phyloP scores from a whole-genome alignment of 2,113 vertebrate genomes.

The Ameiurus melas region DNA sequence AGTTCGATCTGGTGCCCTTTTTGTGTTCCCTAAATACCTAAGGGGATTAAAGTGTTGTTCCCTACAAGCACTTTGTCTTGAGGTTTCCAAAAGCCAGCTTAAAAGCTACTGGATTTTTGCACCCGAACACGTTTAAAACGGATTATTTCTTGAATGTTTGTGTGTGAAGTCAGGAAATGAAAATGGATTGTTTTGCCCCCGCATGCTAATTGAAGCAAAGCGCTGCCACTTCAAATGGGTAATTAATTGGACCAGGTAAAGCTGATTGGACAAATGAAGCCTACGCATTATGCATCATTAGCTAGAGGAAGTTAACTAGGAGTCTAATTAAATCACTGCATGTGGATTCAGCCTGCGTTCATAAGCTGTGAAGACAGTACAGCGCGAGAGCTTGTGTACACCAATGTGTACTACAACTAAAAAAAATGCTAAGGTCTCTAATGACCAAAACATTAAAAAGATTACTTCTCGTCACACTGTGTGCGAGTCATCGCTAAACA shows the following conservation, averaged over 20 bases:
- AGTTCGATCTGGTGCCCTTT: slow-evolving; percentile 74
- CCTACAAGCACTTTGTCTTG: slow-evolving; percentile 51
- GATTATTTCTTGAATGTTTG: neutral
- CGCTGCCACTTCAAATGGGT: slow-evolving; percentile 65
- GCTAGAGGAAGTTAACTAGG: slow-evolving; percentile 65
- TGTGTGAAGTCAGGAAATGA: slow-evolving; percentile 53
- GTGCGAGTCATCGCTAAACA: neutral
- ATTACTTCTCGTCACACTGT: neutral
- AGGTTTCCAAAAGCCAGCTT: neutral
- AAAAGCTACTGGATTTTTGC: neutral
- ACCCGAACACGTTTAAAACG: neutral
- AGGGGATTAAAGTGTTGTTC: slow-evolving; percentile 57
- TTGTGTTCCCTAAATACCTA: slow-evolving; percentile 68
- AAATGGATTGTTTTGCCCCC: slow-evolving; percentile 69
- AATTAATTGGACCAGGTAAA: slow-evolving; percentile 72
- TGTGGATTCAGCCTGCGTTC: slow-evolving; percentile 41
- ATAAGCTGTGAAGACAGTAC: slow-evolving; percentile 21
- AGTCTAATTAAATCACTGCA: slow-evolving; percentile 62
- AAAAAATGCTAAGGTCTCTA: neutral
- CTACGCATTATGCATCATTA: slow-evolving; percentile 69
- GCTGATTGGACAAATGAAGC: slow-evolving; percentile 73
- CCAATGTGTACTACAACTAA: neutral
- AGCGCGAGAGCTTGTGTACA: neutral
- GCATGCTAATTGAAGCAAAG: slow-evolving; percentile 68
- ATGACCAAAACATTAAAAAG: neutral